Evolutionary conservation across 1,140 invertebrate genomes (phyloP), one percentile per base, ranked within the genome.

Genomic region (Dendroctonus valens): DNA sequence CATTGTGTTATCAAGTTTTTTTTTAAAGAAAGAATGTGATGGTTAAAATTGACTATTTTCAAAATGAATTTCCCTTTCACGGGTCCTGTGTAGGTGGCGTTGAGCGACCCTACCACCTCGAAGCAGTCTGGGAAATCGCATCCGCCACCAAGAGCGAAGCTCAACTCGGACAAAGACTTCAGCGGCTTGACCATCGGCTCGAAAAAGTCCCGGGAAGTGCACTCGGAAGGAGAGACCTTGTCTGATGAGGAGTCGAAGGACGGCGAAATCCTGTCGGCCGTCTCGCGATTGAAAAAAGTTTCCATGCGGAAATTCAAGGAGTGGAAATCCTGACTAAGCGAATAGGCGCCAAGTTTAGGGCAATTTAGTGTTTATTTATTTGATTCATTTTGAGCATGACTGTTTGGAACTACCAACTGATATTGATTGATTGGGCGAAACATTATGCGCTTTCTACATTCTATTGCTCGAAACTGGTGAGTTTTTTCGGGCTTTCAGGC

Each of bases 161-260:
- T 79, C 64, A 82, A 79, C 71, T 86, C 76, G 44, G 85, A 81
- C 71, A 86, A 80, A 72, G 85, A 81, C 62, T 38, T 67, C 26
- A 42, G 7, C n/a, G 5, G 40, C 9, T 75, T 80, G 70, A 42
- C 78, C 71, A 75, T 81, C 70, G 72, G 81, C 77, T 76, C 82
- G 73, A 77, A 77, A 41, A 67, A 79, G 59, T 73, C 78, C 55
- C 76, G 81, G 38, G 85, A 90, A 78, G 89, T 90, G 0, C 89
- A 91, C 72, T 91, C 90, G 0, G 90, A 92, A 74, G 89, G 90
- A 8, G 89, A 92, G 76, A 83, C 83, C 0, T 78, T 84, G 5
- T 85, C 82, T 68, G 83, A 83, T 62, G 83, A 84, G 38, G 83
- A 84, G 62, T 39, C 26, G 14, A 83, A 81, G 71, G 84, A 81